Conservation (phyloP, 2,888 invertebrate genomes). For the Mimas tiliae region DNA sequence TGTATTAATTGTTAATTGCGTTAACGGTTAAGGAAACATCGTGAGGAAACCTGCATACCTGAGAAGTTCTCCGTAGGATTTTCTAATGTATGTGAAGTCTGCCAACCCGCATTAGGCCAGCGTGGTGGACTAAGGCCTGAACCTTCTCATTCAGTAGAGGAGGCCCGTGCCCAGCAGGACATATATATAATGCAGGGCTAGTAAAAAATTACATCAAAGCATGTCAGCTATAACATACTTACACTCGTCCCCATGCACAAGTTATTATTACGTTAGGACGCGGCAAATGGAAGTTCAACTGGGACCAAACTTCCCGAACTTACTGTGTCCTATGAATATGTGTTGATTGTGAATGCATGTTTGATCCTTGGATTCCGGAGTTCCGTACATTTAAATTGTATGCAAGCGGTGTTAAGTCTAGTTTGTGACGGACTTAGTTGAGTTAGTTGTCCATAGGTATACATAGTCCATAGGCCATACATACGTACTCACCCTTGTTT, state of each 20-base stretch:
- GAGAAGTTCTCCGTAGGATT: too few relatives aligned
- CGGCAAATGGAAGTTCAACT: conserved; percentile 63
- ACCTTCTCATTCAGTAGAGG: too few relatives aligned
- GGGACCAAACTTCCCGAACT: conserved; percentile 58
- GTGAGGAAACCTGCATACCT: too few relatives aligned
- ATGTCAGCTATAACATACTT: conserved; percentile 27
- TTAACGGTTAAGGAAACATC: too few relatives aligned
- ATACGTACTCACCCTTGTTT: too few relatives aligned
- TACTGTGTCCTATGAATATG: conserved; percentile 66
- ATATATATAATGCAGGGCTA: too few relatives aligned
- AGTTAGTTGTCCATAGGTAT: background rate
- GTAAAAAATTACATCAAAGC: conserved; percentile 2
- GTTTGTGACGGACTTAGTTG: background rate
- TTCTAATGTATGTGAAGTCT: too few relatives aligned
- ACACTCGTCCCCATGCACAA: conserved; percentile 28
- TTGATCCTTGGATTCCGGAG: conserved; percentile 34
- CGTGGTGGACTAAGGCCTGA: too few relatives aligned
- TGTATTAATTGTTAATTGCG: too few relatives aligned
- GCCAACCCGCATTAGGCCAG: too few relatives aligned
- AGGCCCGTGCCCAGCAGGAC: too few relatives aligned
- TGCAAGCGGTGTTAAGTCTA: conserved; percentile 28
- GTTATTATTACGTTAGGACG: conserved; percentile 62
- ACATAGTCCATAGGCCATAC: too few relatives aligned
- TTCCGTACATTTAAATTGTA: conserved; percentile 35
- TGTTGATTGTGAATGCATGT: conserved; percentile 67